Conservation (phyloP, 1,140 invertebrate species). For the Ericerus pela region DNA sequence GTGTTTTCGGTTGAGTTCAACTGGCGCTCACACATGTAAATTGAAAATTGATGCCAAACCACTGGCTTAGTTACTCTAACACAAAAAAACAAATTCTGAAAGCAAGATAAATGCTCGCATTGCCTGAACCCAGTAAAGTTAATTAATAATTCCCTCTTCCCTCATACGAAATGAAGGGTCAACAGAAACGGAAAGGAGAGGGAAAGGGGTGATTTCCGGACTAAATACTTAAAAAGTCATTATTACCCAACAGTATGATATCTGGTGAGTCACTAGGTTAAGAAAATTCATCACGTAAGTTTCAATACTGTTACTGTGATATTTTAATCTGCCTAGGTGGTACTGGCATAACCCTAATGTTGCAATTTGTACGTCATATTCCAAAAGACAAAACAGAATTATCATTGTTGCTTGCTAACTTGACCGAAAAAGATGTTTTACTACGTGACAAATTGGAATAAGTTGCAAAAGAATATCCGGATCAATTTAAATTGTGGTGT, state of each 20-base stretch:
- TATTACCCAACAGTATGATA: conserved; percentile 65
- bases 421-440: conserved; percentile 92
- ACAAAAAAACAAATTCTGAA: too few species aligned
- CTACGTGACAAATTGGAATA: conserved; percentile 78
- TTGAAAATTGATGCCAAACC: too few species aligned
- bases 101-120: too few species aligned
- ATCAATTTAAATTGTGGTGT: conserved; percentile 85
- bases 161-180: too few species aligned
- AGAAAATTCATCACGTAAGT: neutral
- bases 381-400: conserved; percentile 65
- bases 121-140: too few species aligned
- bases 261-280: conserved; percentile 41
- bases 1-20: too few species aligned
- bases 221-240: too few species aligned
- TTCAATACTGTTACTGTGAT: neutral
- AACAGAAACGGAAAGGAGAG: too few species aligned
- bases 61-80: too few species aligned
- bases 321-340: conserved; percentile 39
- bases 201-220: too few species aligned
- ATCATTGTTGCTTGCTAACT: conserved; percentile 85
- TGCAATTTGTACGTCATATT: conserved; percentile 71
- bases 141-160: too few species aligned
- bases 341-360: conserved; percentile 90
- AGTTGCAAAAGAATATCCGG: conserved; percentile 49
- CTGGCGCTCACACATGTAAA: too few species aligned